Base-by-base conservation (phyloP, 2,888 invertebrate genomes). In the Morpho deidamia region DNA sequence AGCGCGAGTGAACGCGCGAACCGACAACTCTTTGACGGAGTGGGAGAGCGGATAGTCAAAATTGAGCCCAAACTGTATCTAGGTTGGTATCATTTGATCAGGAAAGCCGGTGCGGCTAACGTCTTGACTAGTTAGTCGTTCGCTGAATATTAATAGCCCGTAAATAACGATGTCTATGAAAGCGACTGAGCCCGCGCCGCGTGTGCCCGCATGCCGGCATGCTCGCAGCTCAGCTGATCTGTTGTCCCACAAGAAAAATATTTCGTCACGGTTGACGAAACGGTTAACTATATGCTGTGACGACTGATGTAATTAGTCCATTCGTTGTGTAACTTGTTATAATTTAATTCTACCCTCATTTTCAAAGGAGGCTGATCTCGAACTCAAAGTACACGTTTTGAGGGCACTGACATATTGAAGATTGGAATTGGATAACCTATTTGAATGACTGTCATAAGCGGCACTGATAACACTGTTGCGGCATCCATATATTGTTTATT, bases 41-140 rank as follows among this genome's bases (percentile, higher is more conserved):
- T 76, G 81, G 71, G 73, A 79, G 73, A 79, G 76, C 69, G 80
- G 81, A 76, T 70, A 85, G 84, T 81, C 89, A 86, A 89, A 87
- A 90, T 90, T 89, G 90, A 88, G 84, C 85, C 89, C 78, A 89
- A 87, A 83, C 81, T 89, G 81, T 89, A 88, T 82, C 72, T 88
- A 86, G 89, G 89, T 89, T 72, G 77, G 89, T 89, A 81, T 76
- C 66, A 59, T 62, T 61, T 50, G 58, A 55, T 58, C 55, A 62
- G 59, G 56, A 56, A 51, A 58, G 58, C 60, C 59, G 52, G 72
- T 69, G 76, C 53, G 53, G 72, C 70, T 76, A 78, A 76, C 79
- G 76, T 67, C 69, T 57, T 62, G 66, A 60, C 65, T 76, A 72
- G 74, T 72, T 72, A 65, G 71, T 70, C 68, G 66, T 68, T 65